Evolutionary conservation across 2,797 vertebrate species (phyloP).

Genomic region (Rhabdophis nuchalis): DNA sequence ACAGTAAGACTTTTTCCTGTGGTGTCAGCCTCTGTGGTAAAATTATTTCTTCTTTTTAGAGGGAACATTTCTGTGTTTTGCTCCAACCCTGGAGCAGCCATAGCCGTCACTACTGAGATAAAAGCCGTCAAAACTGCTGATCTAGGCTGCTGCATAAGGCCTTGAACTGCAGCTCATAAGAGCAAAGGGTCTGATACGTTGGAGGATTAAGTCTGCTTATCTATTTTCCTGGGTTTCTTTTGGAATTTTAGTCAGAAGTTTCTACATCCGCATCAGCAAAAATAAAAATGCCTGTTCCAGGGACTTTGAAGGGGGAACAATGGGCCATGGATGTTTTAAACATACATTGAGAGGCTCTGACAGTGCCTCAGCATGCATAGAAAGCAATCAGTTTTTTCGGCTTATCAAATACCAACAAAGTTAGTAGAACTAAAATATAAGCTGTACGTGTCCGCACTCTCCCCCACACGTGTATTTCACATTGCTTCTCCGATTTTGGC

Average conservation of each 20-base stretch:
- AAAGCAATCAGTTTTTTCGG: conserved; percentile 22
- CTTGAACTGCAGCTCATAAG: conserved; percentile 35
- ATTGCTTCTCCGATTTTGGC: background rate
- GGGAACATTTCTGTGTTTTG: background rate
- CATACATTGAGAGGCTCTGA: conserved; percentile 40
- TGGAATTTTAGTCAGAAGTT: conserved; percentile 59
- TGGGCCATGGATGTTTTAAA: conserved; percentile 52
- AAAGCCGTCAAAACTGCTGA: conserved; percentile 52
- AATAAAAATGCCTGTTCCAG: conserved; percentile 19
- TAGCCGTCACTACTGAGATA: background rate
- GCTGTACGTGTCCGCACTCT: background rate
- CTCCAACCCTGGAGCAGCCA: conserved; percentile 1
- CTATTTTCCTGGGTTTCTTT: conserved; percentile 49
- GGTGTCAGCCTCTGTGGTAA: background rate
- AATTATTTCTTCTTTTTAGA: conserved; percentile 9
- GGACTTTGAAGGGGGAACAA: conserved; percentile 37
- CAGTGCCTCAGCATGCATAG: conserved; percentile 26
- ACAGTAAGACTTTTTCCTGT: background rate
- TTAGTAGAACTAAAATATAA: conserved; percentile 6
- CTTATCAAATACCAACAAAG: background rate
- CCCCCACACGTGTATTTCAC: background rate
- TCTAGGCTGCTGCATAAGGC: conserved; percentile 42
- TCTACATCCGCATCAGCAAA: conserved; percentile 56
- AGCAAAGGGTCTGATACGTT: conserved; percentile 38
- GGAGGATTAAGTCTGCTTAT: conserved; percentile 61